phyloP scores from a whole-genome alignment of 2,113 vertebrate species.

The Thoracochromis brauschi region DNA sequence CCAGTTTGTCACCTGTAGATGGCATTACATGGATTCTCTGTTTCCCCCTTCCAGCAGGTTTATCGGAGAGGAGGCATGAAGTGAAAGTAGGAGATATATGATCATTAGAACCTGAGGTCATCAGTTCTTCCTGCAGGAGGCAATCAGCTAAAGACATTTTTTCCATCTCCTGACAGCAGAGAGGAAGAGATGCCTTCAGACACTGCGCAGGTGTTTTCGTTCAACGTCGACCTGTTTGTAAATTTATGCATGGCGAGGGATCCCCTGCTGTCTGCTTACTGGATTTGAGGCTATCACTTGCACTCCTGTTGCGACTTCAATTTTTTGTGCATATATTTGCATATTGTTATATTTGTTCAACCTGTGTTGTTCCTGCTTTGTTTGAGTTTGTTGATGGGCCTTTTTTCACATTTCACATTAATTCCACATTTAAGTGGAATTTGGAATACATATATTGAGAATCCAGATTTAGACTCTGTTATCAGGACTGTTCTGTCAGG shows the following conservation, averaged over 20 bases:
- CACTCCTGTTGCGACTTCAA: background rate
- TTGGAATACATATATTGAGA: background rate
- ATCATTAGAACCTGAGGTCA: background rate
- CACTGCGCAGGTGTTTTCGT: background rate
- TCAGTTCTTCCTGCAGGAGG: background rate
- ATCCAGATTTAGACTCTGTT: background rate
- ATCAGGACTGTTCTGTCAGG: background rate
- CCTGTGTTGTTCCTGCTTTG: background rate
- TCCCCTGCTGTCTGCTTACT: background rate
- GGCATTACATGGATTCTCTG: background rate
- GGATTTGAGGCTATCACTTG: background rate
- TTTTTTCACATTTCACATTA: background rate
- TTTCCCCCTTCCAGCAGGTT: background rate
- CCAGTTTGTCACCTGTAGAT: background rate
- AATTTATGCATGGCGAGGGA: background rate
- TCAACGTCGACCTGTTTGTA: background rate
- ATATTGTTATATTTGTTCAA: background rate
- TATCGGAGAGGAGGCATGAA: fast-evolving
- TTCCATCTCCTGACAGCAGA: background rate
- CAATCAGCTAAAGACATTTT: background rate
- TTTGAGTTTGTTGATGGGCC: background rate
- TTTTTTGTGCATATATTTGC: background rate
- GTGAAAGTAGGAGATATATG: background rate
- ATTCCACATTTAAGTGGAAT: background rate
- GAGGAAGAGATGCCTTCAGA: background rate